Evolutionary conservation across 2,888 invertebrate genomes (phyloP).

Genomic region (Zaprionus lineosus): DNA sequence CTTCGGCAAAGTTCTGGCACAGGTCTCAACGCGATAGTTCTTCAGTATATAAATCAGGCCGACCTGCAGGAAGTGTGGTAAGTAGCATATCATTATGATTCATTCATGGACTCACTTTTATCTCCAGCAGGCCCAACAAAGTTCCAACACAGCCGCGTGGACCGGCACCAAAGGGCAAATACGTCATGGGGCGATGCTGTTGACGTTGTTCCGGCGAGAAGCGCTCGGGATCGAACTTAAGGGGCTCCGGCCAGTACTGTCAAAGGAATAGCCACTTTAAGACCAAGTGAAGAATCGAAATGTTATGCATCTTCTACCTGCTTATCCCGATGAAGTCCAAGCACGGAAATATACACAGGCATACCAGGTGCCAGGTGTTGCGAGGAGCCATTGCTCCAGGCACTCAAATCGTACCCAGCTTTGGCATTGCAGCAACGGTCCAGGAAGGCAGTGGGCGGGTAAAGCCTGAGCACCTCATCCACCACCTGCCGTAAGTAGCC

Average conservation of each 20-base stretch:
- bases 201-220: slow-evolving; percentile 71
- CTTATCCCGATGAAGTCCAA: slow-evolving; percentile 78
- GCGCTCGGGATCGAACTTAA: slow-evolving; percentile 77
- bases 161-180: slow-evolving; percentile 79
- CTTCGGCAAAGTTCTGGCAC: slow-evolving; percentile 53
- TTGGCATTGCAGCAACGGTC: slow-evolving; percentile 76
- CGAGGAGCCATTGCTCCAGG: slow-evolving; percentile 45
- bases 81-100: background rate
- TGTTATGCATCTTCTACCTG: too few species aligned
- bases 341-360: slow-evolving; percentile 79
- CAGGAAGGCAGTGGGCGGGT: slow-evolving; percentile 80
- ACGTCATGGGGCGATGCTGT: slow-evolving; percentile 67
- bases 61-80: slow-evolving; percentile 32
- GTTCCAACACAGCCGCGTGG: slow-evolving; percentile 79
- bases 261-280: background rate
- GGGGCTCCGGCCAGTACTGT: slow-evolving; percentile 77
- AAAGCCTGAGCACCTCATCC: slow-evolving; percentile 78
- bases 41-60: slow-evolving; percentile 76
- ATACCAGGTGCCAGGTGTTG: slow-evolving; percentile 67
- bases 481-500: slow-evolving; percentile 82
- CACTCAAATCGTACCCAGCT: slow-evolving; percentile 66
- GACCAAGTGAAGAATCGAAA: background rate
- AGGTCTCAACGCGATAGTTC: slow-evolving; percentile 70
- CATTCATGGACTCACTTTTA: slow-evolving; percentile 42
- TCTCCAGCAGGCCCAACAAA: slow-evolving; percentile 74